phyloP scores from a whole-genome alignment of 2,113 vertebrate species.

The Chamaetylas fuelleborni region DNA sequence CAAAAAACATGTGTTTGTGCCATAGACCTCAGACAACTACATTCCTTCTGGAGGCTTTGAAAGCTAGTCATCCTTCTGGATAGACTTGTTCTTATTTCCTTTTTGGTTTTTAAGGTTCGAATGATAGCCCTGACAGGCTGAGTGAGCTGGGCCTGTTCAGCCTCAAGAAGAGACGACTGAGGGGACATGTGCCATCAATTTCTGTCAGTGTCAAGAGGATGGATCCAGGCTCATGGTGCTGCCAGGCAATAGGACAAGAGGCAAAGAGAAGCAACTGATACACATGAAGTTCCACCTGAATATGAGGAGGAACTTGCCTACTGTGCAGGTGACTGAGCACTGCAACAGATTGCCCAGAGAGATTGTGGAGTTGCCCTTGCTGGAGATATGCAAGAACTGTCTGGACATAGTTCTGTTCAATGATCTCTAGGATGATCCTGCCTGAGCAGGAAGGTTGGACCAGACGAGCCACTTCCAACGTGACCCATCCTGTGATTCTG shows the following conservation, averaged over 20 bases:
- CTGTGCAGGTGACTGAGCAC: rapidly evolving
- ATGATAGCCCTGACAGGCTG: neutral
- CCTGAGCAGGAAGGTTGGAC: neutral
- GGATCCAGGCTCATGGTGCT: neutral
- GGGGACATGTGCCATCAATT: neutral
- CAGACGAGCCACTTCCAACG: neutral
- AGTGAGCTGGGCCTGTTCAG: neutral
- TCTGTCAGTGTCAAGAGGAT: neutral
- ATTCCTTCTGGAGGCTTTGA: constrained; percentile 3
- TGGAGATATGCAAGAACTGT: neutral
- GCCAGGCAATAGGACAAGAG: neutral
- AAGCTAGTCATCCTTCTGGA: neutral
- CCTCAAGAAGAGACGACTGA: neutral
- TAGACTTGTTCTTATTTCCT: neutral
- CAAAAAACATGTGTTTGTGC: constrained; percentile 15
- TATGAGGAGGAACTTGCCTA: neutral
- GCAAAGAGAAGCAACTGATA: neutral
- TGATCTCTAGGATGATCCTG: neutral
- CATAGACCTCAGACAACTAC: constrained; percentile 3
- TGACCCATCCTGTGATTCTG: neutral
- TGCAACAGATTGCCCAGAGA: neutral
- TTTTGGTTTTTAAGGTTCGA: neutral
- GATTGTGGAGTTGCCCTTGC: neutral
- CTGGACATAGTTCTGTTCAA: neutral
- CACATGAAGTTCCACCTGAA: neutral